phyloP scores from a whole-genome alignment of 2,888 invertebrate species.

The Entomobrya multifasciata region DNA sequence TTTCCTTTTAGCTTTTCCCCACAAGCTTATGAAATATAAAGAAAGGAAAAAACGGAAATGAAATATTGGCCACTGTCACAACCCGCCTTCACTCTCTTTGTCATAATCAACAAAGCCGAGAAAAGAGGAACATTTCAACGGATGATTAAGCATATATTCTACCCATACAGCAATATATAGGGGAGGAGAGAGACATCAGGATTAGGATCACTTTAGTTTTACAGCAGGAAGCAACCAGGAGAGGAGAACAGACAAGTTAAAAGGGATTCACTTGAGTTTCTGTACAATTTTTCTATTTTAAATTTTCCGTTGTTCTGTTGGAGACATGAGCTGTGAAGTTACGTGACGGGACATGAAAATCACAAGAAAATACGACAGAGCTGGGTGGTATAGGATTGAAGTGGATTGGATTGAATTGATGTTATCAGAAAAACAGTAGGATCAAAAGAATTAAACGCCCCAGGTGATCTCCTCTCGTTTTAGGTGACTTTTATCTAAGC shows the following conservation, averaged over 20 bases:
- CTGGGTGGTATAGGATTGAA: no score
- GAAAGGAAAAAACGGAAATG: constrained; percentile 7
- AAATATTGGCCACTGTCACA: constrained; percentile 55
- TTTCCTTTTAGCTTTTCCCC: not conserved
- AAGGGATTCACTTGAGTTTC: not conserved
- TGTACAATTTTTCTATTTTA: no score
- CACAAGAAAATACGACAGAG: no score
- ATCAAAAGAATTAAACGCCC: constrained; percentile 41
- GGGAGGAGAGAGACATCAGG: not conserved
- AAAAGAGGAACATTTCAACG: constrained; percentile 47
- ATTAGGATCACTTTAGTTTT: not conserved
- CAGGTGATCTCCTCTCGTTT: constrained; percentile 10
- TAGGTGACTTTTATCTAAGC: no score
- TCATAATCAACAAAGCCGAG: constrained; percentile 50
- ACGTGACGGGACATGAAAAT: constrained; percentile 14
- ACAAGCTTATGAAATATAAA: not conserved
- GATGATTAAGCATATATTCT: constrained; percentile 41
- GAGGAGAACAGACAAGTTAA: not conserved
- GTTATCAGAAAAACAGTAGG: not conserved
- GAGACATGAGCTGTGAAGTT: not conserved
- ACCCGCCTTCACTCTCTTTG: constrained; percentile 39
- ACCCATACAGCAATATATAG: not conserved
- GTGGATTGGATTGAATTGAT: no score
- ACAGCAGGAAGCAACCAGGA: not conserved
- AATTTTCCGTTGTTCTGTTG: no score